Evolutionary conservation across 1,140 invertebrate species (phyloP).

Genomic region (Drosophila rufa): DNA sequence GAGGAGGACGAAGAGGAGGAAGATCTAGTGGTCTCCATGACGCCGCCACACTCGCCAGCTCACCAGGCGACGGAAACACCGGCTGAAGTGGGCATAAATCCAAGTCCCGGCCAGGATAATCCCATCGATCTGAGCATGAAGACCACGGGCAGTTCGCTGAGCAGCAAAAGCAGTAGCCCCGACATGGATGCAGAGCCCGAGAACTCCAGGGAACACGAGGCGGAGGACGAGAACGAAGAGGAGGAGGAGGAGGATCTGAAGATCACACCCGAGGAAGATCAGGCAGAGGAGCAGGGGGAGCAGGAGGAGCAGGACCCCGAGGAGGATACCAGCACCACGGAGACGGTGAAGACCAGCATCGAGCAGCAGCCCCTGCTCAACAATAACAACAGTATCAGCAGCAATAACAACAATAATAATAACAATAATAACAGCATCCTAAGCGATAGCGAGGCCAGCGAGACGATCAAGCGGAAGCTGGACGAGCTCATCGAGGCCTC

Average conservation of each 20-base stretch:
- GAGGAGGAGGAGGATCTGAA: slow-evolving; percentile 47
- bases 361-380: slow-evolving; percentile 62
- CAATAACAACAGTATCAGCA: slow-evolving; percentile 69
- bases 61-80: slow-evolving; percentile 21
- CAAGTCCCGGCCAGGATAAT: slow-evolving; percentile 87
- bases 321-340: slow-evolving; percentile 36
- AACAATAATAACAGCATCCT: slow-evolving; percentile 62
- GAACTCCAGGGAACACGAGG: slow-evolving; percentile 68
- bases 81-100: slow-evolving; percentile 1
- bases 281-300: slow-evolving; percentile 80
- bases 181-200: slow-evolving; percentile 56
- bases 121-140: slow-evolving; percentile 93
- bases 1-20: slow-evolving; percentile 51
- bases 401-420: slow-evolving; percentile 55
- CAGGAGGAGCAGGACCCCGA: slow-evolving; percentile 54
- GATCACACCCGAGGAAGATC: slow-evolving; percentile 69
- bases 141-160: slow-evolving; percentile 86
- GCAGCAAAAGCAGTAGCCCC: slow-evolving; percentile 52
- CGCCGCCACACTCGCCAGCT: slow-evolving; percentile 78
- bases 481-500: slow-evolving; percentile 84
- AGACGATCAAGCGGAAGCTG: slow-evolving; percentile 79
- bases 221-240: slow-evolving; percentile 46
- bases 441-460: slow-evolving; percentile 68
- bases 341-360: slow-evolving; percentile 60
- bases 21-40: slow-evolving; percentile 84